Evolutionary conservation across 1,140 invertebrate species (phyloP).

Genomic region (Drosophila repleta): DNA sequence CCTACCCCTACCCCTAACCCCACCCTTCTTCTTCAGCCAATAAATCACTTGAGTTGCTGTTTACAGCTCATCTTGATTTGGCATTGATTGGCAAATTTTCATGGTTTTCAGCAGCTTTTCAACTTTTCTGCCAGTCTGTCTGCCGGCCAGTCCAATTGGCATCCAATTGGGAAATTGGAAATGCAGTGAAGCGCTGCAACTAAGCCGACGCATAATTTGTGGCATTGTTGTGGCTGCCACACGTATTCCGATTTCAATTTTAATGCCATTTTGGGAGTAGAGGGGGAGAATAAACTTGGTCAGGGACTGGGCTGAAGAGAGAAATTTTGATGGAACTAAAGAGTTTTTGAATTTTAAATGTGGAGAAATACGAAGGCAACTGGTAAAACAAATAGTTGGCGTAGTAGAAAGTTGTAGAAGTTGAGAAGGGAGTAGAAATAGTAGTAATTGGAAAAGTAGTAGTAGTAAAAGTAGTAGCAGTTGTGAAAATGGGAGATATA

Average conservation of each 20-base stretch:
- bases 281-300: too few relatives aligned
- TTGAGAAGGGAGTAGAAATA: too few relatives aligned
- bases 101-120: neutral
- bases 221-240: neutral
- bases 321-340: too few relatives aligned
- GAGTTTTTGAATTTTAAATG: too few relatives aligned
- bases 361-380: too few relatives aligned
- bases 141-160: neutral
- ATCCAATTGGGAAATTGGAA: constrained; percentile 29
- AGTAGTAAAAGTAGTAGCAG: too few relatives aligned
- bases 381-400: too few relatives aligned
- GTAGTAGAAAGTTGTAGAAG: too few relatives aligned
- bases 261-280: neutral
- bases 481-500: too few relatives aligned
- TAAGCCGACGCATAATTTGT: constrained; percentile 9
- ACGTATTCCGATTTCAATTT: neutral
- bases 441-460: too few relatives aligned
- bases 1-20: neutral
- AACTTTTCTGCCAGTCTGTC: constrained; percentile 10
- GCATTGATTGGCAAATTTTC: constrained; percentile 19
- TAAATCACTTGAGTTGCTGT: constrained; percentile 45
- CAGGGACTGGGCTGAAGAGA: too few relatives aligned
- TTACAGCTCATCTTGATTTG: constrained; percentile 15
- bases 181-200: constrained; percentile 24
- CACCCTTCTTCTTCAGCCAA: constrained; percentile 14